phyloP scores from a whole-genome alignment of 2,113 vertebrate species.

The Chloroceryle aenea region DNA sequence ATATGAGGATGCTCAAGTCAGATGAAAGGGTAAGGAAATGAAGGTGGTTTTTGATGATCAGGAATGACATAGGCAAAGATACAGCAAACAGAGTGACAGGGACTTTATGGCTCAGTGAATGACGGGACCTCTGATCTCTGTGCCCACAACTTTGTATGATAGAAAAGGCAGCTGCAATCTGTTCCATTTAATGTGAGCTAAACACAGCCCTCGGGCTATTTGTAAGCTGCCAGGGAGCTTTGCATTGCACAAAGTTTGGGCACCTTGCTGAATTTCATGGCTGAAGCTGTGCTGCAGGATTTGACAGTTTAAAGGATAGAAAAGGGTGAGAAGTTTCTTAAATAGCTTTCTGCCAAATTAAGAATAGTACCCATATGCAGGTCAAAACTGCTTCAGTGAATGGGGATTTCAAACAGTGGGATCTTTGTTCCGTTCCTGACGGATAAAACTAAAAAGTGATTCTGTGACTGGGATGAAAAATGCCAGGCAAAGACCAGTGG shows the following conservation, averaged over 20 bases:
- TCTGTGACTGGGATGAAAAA: background rate
- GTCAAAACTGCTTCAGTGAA: background rate
- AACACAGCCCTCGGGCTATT: conserved; percentile 58
- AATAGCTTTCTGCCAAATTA: conserved; percentile 13
- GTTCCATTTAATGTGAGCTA: conserved; percentile 45
- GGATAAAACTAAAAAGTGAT: background rate
- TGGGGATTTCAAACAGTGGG: background rate
- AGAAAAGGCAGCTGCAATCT: conserved; percentile 64
- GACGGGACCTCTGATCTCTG: conserved; percentile 9
- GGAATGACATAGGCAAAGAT: background rate
- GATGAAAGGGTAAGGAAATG: background rate
- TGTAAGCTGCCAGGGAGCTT: conserved; percentile 56
- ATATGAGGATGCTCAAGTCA: background rate
- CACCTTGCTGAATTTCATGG: conserved; percentile 24
- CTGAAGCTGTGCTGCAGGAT: background rate
- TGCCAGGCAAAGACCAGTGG: background rate
- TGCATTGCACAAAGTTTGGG: conserved; percentile 40
- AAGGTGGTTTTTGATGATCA: background rate
- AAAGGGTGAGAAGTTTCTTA: conserved; percentile 13
- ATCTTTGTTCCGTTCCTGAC: background rate
- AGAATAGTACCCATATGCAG: background rate
- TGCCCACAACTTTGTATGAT: conserved; percentile 15
- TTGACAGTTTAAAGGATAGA: conserved; percentile 29
- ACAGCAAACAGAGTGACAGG: background rate
- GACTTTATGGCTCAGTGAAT: background rate